These are phyloP conservation scores for Heteromyza rotundicornis DNA, from an alignment of 2,888 invertebrate species.

Conservation along the genomic window DNA sequence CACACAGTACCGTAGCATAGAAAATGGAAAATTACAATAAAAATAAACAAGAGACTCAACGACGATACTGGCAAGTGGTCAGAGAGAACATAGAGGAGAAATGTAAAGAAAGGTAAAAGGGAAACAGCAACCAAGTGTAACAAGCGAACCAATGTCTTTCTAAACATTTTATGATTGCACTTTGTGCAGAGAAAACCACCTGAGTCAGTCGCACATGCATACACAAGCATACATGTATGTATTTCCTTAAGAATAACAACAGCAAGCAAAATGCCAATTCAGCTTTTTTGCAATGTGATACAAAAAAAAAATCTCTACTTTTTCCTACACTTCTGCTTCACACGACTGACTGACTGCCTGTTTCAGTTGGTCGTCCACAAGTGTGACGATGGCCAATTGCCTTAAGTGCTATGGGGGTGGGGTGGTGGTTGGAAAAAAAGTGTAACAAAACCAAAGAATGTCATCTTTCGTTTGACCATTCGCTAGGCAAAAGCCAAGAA, in stretches of 20 bases:
- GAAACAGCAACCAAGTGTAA: too few species aligned
- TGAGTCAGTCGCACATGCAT: not conserved
- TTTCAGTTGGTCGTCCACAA: not conserved
- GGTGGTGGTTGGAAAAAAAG: too few species aligned
- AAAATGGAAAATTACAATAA: too few species aligned
- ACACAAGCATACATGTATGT: not conserved
- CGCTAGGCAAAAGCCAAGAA: not conserved
- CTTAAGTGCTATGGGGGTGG: not conserved
- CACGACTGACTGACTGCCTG: not conserved
- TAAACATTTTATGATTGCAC: conserved; percentile 3
- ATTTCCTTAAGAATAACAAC: not conserved
- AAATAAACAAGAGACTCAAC: not conserved
- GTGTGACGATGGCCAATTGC: not conserved
- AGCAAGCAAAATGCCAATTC: not conserved
- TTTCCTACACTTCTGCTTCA: not conserved
- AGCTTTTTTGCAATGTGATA: not conserved
- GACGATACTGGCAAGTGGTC: conserved; percentile 32
- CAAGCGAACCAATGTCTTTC: too few species aligned
- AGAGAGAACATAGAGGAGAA: not conserved
- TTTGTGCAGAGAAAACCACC: not conserved
- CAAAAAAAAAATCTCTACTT: not conserved
- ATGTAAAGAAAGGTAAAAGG: conserved; percentile 5
- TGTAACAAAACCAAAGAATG: not conserved
- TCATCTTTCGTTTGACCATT: not conserved
- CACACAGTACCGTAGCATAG: too few species aligned